Evolutionary conservation across 1,140 invertebrate species (phyloP), one percentile per base, ranked within the genome.

Genomic region (Papilio dardanus): DNA sequence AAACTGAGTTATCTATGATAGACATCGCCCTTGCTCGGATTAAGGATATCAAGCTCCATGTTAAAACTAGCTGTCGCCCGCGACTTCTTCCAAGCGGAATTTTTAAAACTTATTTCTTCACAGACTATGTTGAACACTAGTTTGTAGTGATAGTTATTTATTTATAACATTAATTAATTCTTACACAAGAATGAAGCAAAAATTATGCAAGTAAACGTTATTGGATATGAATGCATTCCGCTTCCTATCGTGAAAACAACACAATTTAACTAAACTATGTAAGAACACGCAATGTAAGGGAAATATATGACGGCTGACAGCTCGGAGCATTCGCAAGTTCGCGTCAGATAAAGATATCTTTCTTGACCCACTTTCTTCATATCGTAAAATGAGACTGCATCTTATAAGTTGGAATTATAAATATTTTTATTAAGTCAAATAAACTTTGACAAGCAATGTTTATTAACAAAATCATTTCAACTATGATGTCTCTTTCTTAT

Each of bases 291-390:
- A 79, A 78, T 76, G 69, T 75, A 40, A 68, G 30, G 33, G 73
- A 73, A 71, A 79, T 79, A 71, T 79, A 79, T 79, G 65, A 54
- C 69, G 30, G 58, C 75, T 71, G 77, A 78, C 77, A 78, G 67
- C 77, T 73, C 58, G 46, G 67, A 78, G 73, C 68, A 75, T 78
- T 78, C 77, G 62, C 77, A 78, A 75, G 35, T 76, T 77, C 75
- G 65, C 69, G 66, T 75, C 78, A 78, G 75, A 76, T 77, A 75
- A 71, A 50, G 69, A 33, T 75, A 74, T 66, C 28, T 79, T 79
- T 71, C 30, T 42, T 35, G 31, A 69, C 58, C 42, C 67, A 75
- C 50, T 54, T 42, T 71, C 46, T 68, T 77, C 31, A 68, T 40
- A 76, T 40, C 50, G 33, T 42, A 66, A 24, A 50, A 24, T 12